Conservation (phyloP, 2,888 invertebrate genomes). For the Cheilosia impressa region DNA sequence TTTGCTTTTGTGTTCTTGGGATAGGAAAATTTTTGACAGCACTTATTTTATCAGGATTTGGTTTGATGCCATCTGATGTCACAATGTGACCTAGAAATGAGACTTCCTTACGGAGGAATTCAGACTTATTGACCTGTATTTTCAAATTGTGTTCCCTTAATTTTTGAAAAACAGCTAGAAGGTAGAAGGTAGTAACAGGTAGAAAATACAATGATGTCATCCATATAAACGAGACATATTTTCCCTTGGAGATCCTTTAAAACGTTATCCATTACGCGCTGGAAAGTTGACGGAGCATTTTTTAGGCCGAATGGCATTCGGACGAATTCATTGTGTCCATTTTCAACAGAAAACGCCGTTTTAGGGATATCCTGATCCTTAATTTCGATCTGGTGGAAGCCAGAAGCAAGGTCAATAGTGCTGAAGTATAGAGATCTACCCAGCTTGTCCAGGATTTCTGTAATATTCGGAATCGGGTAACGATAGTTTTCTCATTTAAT, state of each 20-base stretch:
- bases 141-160: not conserved
- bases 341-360: conserved; percentile 73
- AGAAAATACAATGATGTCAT: not conserved
- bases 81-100: no score
- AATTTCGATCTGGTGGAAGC: conserved; percentile 79
- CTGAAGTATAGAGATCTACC: not conserved
- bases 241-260: no score
- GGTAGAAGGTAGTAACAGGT: conserved; percentile 12
- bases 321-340: conserved; percentile 50
- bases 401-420: conserved; percentile 76
- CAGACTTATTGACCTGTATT: conserved; percentile 1
- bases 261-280: no score
- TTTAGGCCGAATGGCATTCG: not conserved
- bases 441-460: not conserved
- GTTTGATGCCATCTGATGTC: no score
- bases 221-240: conserved; percentile 75
- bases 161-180: conserved; percentile 9
- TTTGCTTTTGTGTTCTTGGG: not conserved
- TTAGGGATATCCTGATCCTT: conserved; percentile 63
- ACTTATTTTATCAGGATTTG: conserved; percentile 6
- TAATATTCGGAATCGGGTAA: no score
- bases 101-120: not conserved
- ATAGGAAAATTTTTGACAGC: not conserved
- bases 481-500: no score
- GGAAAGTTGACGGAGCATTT: not conserved